These are phyloP conservation scores for Diphyllodes magnificus DNA, from an alignment of 2,113 vertebrate genomes.

Conservation along the genomic window DNA sequence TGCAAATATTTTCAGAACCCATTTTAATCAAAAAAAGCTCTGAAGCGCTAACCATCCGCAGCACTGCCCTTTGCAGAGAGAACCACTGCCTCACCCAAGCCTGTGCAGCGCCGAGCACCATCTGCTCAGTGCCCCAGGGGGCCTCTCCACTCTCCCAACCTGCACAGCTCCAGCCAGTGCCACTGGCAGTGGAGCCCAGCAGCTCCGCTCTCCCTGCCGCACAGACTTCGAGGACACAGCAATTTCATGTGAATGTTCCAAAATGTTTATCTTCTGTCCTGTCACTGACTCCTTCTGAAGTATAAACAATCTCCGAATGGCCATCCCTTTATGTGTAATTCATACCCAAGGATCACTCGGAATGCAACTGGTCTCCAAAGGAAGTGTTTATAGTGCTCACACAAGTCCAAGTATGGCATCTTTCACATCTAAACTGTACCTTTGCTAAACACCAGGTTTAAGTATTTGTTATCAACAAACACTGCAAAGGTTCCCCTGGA, in stretches of 20 bases:
- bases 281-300: not conserved
- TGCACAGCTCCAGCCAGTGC: not conserved
- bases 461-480: not conserved
- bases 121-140: not conserved
- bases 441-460: not conserved
- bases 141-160: not conserved
- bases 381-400: not conserved
- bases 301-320: not conserved
- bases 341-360: accelerated
- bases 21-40: not conserved
- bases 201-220: accelerated
- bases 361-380: not conserved
- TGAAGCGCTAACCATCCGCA: not conserved
- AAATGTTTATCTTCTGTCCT: not conserved
- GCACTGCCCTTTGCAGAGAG: not conserved
- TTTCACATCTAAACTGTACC: not conserved
- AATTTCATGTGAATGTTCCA: not conserved
- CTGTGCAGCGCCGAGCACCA: not conserved
- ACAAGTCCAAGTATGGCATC: not conserved
- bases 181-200: not conserved
- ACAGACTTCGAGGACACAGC: not conserved
- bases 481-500: not conserved
- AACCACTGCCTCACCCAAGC: accelerated
- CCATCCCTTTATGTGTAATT: not conserved
- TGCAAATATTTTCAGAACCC: not conserved